phyloP scores from a whole-genome alignment of 2,113 vertebrate genomes.

The Calonectris borealis region DNA sequence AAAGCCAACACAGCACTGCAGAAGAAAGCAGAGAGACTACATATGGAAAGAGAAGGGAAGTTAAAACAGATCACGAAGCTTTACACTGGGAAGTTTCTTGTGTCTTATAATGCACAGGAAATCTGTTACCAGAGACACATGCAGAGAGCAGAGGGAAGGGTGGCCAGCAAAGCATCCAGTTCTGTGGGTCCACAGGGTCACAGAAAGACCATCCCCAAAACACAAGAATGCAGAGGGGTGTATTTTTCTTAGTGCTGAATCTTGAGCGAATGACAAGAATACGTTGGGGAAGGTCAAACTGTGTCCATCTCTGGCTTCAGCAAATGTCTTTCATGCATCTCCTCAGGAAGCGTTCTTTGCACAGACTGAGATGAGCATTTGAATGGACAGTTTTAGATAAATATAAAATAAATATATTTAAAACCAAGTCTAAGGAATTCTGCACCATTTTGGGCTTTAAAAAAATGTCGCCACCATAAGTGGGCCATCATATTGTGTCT shows the following conservation, averaged over 20 bases:
- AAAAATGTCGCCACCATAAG: background rate
- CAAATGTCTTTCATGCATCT: background rate
- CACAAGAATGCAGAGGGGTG: accelerated
- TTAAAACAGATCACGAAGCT: background rate
- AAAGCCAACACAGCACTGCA: background rate
- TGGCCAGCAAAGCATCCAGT: background rate
- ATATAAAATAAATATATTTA: background rate
- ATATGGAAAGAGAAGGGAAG: background rate
- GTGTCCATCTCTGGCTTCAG: background rate
- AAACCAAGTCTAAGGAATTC: background rate
- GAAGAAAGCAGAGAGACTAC: background rate
- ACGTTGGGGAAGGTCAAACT: background rate
- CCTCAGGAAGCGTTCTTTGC: background rate
- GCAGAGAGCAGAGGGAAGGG: background rate
- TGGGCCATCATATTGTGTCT: background rate
- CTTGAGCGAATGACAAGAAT: background rate
- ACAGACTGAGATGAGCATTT: background rate
- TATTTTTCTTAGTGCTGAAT: background rate
- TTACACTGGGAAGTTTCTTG: background rate
- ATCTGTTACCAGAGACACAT: background rate
- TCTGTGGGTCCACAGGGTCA: background rate
- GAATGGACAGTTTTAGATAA: background rate
- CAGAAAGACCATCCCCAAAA: background rate
- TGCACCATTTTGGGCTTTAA: background rate
- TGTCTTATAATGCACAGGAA: background rate